Evolutionary conservation across 2,797 vertebrate genomes (phyloP).

Genomic region (Platyrinchus mystaceus): DNA sequence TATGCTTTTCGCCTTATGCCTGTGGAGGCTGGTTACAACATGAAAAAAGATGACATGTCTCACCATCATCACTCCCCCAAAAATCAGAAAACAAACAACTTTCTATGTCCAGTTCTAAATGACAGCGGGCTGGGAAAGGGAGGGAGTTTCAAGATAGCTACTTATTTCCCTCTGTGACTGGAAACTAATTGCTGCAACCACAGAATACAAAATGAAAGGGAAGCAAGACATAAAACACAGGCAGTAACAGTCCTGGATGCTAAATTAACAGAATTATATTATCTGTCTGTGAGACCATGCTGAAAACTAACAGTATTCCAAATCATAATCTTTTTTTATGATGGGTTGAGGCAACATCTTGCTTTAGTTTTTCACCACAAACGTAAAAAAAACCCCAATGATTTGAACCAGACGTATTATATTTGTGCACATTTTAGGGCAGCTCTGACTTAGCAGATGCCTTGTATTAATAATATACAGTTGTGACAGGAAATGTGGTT

Average conservation of each 20-base stretch:
- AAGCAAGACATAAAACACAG: constrained; percentile 52
- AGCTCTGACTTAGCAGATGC: constrained; percentile 81
- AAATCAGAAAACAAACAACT: neutral
- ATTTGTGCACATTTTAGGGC: constrained; percentile 72
- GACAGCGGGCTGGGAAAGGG: neutral
- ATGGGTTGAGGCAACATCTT: constrained; percentile 71
- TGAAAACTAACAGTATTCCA: constrained; percentile 58
- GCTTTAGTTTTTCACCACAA: constrained; percentile 70
- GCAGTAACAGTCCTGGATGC: constrained; percentile 64
- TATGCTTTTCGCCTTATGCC: neutral
- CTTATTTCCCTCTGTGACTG: constrained; percentile 48
- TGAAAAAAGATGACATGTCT: neutral
- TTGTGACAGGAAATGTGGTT: constrained; percentile 84
- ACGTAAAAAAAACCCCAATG: constrained; percentile 47
- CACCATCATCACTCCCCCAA: neutral
- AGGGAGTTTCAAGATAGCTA: constrained; percentile 2
- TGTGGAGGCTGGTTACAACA: neutral
- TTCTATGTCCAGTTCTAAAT: neutral
- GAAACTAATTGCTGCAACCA: constrained; percentile 61
- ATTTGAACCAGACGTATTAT: constrained; percentile 74
- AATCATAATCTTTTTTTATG: constrained; percentile 47
- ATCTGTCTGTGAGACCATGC: constrained; percentile 58
- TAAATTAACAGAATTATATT: constrained; percentile 72
- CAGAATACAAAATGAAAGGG: constrained; percentile 54
- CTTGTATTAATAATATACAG: constrained; percentile 82